These are phyloP conservation scores for Tichodroma muraria DNA, from an alignment of 2,113 vertebrate genomes.

Conservation along the genomic window DNA sequence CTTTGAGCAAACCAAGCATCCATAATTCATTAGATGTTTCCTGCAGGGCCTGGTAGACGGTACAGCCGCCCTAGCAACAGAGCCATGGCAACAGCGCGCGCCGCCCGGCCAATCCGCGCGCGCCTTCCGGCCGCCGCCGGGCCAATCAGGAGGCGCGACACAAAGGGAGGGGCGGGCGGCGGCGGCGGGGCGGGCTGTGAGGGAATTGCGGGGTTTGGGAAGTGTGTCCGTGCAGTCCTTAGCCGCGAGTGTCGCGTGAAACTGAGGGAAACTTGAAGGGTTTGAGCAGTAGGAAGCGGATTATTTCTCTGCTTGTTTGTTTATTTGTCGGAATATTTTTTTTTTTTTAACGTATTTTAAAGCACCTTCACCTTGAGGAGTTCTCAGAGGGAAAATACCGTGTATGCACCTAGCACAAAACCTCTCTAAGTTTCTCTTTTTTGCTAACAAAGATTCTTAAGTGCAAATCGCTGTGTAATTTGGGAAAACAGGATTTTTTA, in stretches of 20 bases:
- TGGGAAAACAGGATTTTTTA: accelerated
- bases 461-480: neutral
- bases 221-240: neutral
- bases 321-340: neutral
- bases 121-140: constrained; percentile 55
- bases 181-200: too few relatives aligned
- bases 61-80: constrained; percentile 83
- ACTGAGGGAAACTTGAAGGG: too few relatives aligned
- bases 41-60: constrained; percentile 78
- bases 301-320: neutral
- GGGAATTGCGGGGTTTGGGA: neutral
- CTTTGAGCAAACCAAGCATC: constrained; percentile 83
- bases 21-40: constrained; percentile 93
- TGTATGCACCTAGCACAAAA: neutral
- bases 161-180: neutral
- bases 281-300: neutral
- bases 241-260: accelerated
- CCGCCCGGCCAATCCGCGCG: constrained; percentile 71
- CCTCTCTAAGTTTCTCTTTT: neutral
- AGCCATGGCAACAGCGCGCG: constrained; percentile 86
- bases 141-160: constrained; percentile 64
- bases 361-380: neutral
- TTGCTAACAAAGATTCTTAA: neutral
- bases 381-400: neutral
- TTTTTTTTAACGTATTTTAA: neutral